Conservation (phyloP, 1,140 invertebrate genomes). For the Drosophila auraria region DNA sequence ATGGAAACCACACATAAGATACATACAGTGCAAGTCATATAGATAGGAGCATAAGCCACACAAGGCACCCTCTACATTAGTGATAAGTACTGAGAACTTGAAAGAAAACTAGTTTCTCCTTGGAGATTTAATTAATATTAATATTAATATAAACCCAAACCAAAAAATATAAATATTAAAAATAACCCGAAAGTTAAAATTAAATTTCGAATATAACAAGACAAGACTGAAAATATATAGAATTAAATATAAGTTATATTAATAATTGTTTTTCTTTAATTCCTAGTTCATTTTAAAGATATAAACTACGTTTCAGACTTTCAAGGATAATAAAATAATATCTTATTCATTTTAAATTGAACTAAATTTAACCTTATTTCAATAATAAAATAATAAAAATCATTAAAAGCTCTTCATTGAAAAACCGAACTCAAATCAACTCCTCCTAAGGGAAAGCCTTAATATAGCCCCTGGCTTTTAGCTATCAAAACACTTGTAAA, state of each 20-base stretch:
- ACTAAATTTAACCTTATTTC: background rate
- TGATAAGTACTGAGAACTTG: background rate
- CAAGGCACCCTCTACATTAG: background rate
- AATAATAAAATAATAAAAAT: background rate
- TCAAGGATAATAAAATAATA: too few species aligned
- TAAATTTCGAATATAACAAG: too few species aligned
- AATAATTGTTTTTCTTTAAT: too few species aligned
- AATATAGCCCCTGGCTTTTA: conserved; percentile 3
- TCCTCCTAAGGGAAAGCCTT: background rate
- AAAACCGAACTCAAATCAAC: background rate
- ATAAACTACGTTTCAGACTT: too few species aligned
- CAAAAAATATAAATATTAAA: too few species aligned
- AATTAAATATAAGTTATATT: too few species aligned
- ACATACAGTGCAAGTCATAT: background rate
- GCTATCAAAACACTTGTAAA: conserved; percentile 18
- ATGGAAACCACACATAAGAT: conserved; percentile 36
- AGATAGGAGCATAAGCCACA: background rate
- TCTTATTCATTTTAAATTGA: background rate
- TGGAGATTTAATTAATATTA: background rate
- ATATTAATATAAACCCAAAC: too few species aligned
- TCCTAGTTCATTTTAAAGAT: too few species aligned
- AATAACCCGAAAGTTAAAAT: too few species aligned
- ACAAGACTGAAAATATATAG: too few species aligned
- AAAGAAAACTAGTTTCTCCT: background rate
- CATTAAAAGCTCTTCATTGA: background rate